phyloP scores from a whole-genome alignment of 2,113 vertebrate genomes.

The Pachycephala philippinensis region DNA sequence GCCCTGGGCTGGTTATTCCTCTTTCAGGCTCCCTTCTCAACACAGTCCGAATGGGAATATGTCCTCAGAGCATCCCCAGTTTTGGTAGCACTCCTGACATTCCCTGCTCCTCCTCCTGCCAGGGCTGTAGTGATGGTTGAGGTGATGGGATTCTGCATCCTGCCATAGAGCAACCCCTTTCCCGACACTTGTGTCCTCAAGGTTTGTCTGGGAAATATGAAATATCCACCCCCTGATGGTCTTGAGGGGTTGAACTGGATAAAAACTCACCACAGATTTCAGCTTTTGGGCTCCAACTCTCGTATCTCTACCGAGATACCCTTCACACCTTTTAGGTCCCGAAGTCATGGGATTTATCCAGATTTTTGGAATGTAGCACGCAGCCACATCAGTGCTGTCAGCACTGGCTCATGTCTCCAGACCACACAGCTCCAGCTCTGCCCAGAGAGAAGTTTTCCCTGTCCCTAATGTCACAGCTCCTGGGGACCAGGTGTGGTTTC shows the following conservation, averaged over 20 bases:
- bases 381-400: neutral
- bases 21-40: neutral
- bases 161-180: neutral
- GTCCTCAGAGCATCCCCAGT: neutral
- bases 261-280: neutral
- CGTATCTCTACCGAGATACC: neutral
- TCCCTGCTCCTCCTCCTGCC: neutral
- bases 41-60: neutral
- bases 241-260: neutral
- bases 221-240: neutral
- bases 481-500: neutral
- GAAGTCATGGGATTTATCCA: neutral
- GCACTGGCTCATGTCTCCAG: neutral
- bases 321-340: neutral
- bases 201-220: neutral
- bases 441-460: no score
- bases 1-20: neutral
- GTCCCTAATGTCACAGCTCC: neutral
- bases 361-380: accelerated
- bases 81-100: neutral
- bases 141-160: neutral
- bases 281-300: neutral
- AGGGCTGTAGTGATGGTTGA: neutral
- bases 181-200: neutral
- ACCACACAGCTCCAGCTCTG: neutral